Evolutionary conservation across 1,140 invertebrate genomes (phyloP).

Genomic region (Metaphire vulgaris): DNA sequence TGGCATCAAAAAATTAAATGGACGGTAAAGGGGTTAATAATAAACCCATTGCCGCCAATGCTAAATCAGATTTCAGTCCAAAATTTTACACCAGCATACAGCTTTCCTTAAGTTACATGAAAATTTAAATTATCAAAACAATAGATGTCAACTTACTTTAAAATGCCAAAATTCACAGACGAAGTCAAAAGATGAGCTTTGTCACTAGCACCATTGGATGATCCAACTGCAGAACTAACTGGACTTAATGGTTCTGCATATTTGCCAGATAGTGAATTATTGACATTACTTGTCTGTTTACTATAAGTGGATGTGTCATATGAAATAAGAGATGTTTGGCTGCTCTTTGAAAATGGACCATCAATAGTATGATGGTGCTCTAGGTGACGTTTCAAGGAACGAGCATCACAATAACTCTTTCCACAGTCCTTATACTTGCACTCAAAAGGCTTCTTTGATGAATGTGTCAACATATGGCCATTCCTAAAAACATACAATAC

Average conservation of each 20-base stretch:
- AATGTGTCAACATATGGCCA: constrained; percentile 14
- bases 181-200: too few relatives aligned
- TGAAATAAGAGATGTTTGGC: not conserved
- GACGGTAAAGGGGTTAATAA: too few relatives aligned
- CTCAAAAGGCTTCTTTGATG: constrained; percentile 6
- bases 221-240: not conserved
- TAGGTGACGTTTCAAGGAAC: constrained; percentile 10
- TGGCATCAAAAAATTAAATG: too few relatives aligned
- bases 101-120: too few relatives aligned
- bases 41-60: too few relatives aligned
- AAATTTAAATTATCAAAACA: too few relatives aligned
- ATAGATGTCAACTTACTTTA: too few relatives aligned
- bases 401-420: constrained; percentile 18
- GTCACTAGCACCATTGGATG: not conserved
- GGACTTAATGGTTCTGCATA: not conserved
- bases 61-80: too few relatives aligned
- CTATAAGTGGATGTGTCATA: not conserved
- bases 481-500: not conserved
- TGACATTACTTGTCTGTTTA: not conserved
- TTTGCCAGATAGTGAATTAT: not conserved
- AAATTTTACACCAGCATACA: too few relatives aligned
- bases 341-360: not conserved
- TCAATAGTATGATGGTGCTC: constrained; percentile 8
- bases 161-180: too few relatives aligned
- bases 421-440: constrained; percentile 4